Percentiles rank a stretch among this genome's conserved stretches.
Evolutionary conservation across 2,888 invertebrate species (phyloP).

Genomic region (Tetranychus truncatus): DNA sequence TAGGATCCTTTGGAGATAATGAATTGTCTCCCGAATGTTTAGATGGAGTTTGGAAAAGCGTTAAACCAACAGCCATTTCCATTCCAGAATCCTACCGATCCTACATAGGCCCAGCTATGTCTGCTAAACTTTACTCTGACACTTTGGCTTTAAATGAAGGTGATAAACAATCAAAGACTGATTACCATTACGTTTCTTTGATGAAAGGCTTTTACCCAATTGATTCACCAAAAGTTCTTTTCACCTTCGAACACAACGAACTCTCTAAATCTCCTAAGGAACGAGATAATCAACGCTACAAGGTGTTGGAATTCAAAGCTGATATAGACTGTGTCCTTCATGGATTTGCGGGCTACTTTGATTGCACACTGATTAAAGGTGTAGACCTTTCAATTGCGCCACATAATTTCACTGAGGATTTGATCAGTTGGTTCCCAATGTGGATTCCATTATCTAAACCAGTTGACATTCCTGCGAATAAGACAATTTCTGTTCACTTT

Average conservation of each 20-base stretch:
- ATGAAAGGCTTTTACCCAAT: constrained; percentile 65
- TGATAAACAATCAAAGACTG: constrained; percentile 40
- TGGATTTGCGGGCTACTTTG: constrained; percentile 91
- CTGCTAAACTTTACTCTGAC: constrained; percentile 64
- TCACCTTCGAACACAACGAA: constrained; percentile 56
- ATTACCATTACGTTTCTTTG: constrained; percentile 80
- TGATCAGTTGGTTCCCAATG: constrained; percentile 97
- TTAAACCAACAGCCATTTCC: constrained; percentile 66
- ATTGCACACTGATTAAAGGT: constrained; percentile 63
- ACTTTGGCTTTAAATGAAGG: constrained; percentile 24
- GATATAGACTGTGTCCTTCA: constrained; percentile 61
- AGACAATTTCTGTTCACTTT: constrained; percentile 57
- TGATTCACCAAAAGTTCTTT: constrained; percentile 52
- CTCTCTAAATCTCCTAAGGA: constrained; percentile 25
- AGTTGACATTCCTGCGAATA: constrained; percentile 43
- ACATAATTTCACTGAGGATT: constrained; percentile 62
- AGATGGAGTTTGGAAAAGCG: constrained; percentile 71
- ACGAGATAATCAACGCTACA: constrained; percentile 54
- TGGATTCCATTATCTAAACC: constrained; percentile 67
- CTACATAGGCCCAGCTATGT: constrained; percentile 77
- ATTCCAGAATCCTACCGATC: constrained; percentile 79
- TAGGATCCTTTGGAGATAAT: constrained; percentile 96
- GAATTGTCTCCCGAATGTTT: constrained; percentile 95
- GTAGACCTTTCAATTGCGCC: constrained; percentile 76
- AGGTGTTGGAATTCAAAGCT: constrained; percentile 47